Evolutionary conservation across 2,888 invertebrate genomes (phyloP).

Genomic region (Hemithea aestivaria): DNA sequence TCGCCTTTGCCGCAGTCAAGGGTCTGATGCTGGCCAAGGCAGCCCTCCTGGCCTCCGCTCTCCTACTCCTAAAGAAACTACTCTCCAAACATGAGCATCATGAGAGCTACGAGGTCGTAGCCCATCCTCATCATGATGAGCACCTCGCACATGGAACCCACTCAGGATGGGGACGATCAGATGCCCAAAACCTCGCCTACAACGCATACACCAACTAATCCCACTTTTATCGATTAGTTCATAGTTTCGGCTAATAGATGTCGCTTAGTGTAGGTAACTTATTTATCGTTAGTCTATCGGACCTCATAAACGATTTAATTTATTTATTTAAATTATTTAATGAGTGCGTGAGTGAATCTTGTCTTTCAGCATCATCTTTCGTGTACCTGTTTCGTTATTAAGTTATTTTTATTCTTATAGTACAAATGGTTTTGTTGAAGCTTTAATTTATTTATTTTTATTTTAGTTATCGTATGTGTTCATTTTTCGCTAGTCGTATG

Average conservation of each 20-base stretch:
- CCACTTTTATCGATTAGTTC: slow-evolving; percentile 27
- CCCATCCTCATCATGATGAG: slow-evolving; percentile 82
- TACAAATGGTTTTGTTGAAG: slow-evolving; percentile 52
- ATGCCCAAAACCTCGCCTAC: slow-evolving; percentile 86
- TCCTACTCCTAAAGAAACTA: slow-evolving; percentile 84
- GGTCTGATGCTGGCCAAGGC: slow-evolving; percentile 91
- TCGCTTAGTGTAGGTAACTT: slow-evolving; percentile 37
- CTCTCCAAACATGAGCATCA: slow-evolving; percentile 82
- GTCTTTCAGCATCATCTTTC: slow-evolving; percentile 44
- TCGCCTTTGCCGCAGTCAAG: slow-evolving; percentile 90
- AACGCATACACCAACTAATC: slow-evolving; percentile 79
- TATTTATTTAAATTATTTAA: slow-evolving; percentile 66
- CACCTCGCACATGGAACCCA: slow-evolving; percentile 77
- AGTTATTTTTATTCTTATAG: slow-evolving; percentile 44
- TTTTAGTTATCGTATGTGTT: slow-evolving; percentile 45
- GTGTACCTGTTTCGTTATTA: slow-evolving; percentile 55
- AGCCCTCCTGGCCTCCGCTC: slow-evolving; percentile 86
- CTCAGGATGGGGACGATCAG: slow-evolving; percentile 83
- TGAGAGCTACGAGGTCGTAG: slow-evolving; percentile 88
- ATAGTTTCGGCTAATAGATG: slow-evolving; percentile 8
- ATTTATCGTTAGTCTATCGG: slow-evolving; percentile 36
- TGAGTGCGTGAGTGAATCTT: slow-evolving; percentile 59
- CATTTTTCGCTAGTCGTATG: slow-evolving; percentile 46
- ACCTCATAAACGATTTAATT: slow-evolving; percentile 69
- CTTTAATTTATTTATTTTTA: slow-evolving; percentile 52